Evolutionary conservation across 1,140 invertebrate species (phyloP), one percentile per base, ranked within the genome.

Genomic region (Caenorhabditis briggsae): DNA sequence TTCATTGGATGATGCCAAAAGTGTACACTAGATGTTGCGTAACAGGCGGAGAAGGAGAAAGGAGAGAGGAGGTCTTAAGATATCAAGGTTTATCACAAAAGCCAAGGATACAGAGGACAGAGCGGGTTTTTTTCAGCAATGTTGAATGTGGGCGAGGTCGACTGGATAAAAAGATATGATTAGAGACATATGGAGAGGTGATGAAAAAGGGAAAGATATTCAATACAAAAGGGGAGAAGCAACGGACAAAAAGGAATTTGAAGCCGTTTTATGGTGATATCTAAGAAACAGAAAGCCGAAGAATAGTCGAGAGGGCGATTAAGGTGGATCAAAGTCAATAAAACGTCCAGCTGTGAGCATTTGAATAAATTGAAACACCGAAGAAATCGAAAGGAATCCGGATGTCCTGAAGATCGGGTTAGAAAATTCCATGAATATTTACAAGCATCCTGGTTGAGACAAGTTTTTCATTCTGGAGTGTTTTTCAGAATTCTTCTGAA

Each of bases 111-210:
- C 64, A 46, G 64, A 46, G 64, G 33, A 64, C 33, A 53, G 50
- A 78, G 70, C 70, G 70, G 46, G 70, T 78, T 78, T 78, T 78
- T 78, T 78, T 78, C 46, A 78, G 70, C 70, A 9, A 14, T 16
- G 43, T 50, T 18, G 20, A 8, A n/a, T n/a, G 41, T 70, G 41
- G 70, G 70, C 70, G 70, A 78, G 70, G 70, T 78, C 70, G 70
- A 78, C 70, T 48, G 70, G 46, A 50, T 78, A 25, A 78, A 33
- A 14, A 78, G 70, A 78, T 78, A 78, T 78, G 70, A 78, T 78
- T 53, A 78, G n/a, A 20, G n/a, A 46, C 46, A 78, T 50, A 48
- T 50, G 46, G n/a, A 78, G 33, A 33, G 46, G 70, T 78, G 70
- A 78, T 48, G 70, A 78, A 48, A 70, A n/a, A 12, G 18, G 41